phyloP scores from a whole-genome alignment of 2,113 vertebrate genomes.

The Larimichthys crocea region DNA sequence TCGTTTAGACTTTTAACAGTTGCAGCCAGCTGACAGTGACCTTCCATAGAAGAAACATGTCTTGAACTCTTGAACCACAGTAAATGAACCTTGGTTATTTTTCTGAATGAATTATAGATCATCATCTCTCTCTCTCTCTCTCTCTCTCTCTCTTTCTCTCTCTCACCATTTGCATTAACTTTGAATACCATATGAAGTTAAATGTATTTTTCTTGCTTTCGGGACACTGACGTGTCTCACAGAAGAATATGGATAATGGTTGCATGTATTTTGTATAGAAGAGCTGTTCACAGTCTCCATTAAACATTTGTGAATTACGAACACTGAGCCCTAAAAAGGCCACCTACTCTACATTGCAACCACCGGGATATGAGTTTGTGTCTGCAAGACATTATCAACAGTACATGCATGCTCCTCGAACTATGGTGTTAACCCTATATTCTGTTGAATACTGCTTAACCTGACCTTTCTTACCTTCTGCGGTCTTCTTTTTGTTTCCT shows the following conservation, averaged over 20 bases:
- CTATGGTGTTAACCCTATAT: conserved; percentile 20
- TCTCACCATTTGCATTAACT: conserved; percentile 7
- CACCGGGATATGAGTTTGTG: not conserved
- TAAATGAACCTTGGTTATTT: conserved; percentile 33
- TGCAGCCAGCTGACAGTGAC: conserved; percentile 14
- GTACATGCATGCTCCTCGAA: conserved; percentile 11
- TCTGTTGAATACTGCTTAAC: conserved; percentile 46
- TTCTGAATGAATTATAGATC: conserved; percentile 35
- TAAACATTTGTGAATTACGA: conserved; percentile 32
- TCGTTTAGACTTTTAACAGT: conserved; percentile 32
- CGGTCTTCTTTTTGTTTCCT: conserved; percentile 16
- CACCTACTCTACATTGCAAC: not conserved
- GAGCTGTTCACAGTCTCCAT: conserved; percentile 2
- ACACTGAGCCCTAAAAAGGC: not conserved
- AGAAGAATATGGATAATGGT: conserved; percentile 24
- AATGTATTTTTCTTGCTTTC: conserved; percentile 59
- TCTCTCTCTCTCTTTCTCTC: not conserved
- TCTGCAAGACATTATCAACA: not conserved
- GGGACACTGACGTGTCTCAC: conserved; percentile 9
- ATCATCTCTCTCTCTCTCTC: not conserved
- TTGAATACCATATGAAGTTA: conserved; percentile 36
- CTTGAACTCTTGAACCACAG: conserved; percentile 14
- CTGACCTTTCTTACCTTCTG: conserved; percentile 15
- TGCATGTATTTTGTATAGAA: conserved; percentile 41
- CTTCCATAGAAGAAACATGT: conserved; percentile 26